Percentiles rank a stretch among this genome's conserved stretches.
phyloP scores from a whole-genome alignment of 35 echinoderm and acorn worm species.

The Heliocidaris tuberculata region DNA sequence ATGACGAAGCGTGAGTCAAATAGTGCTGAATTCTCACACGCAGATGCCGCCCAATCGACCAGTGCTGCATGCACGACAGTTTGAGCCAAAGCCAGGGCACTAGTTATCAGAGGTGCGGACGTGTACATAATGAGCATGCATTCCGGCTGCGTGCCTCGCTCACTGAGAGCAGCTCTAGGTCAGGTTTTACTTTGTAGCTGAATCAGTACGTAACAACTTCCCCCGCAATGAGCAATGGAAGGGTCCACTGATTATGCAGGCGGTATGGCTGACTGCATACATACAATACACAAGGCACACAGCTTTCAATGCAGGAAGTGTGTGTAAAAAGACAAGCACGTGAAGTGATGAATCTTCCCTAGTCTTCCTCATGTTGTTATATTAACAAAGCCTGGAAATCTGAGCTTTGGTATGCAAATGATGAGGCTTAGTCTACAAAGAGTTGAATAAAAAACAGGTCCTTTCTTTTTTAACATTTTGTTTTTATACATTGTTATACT shows the following conservation, averaged over 20 bases:
- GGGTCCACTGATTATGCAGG: slow-evolving; percentile 42
- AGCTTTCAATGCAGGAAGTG: background rate
- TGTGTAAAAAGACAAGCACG: slow-evolving; percentile 10
- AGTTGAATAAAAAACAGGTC: background rate
- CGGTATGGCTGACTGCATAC: slow-evolving; percentile 26
- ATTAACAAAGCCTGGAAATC: background rate
- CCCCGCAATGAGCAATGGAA: slow-evolving; percentile 1
- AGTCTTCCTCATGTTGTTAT: slow-evolving; percentile 1
- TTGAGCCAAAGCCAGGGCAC: background rate
- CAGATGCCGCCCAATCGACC: background rate
- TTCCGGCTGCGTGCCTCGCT: slow-evolving; percentile 18
- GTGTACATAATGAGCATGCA: slow-evolving; percentile 35
- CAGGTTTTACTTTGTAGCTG: slow-evolving; percentile 4
- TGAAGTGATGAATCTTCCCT: background rate
- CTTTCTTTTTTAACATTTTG: background rate
- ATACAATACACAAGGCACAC: slow-evolving; percentile 15
- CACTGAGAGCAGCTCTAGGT: background rate
- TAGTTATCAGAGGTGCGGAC: background rate
- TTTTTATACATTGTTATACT: background rate
- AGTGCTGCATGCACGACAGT: background rate
- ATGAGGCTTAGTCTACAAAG: background rate
- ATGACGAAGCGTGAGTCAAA: background rate
- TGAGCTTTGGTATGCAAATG: background rate
- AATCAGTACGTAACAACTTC: background rate
- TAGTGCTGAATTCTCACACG: background rate